These are phyloP conservation scores for Meriones unguiculatus DNA, from an alignment of 2,113 vertebrate species.

Conservation along the genomic window DNA sequence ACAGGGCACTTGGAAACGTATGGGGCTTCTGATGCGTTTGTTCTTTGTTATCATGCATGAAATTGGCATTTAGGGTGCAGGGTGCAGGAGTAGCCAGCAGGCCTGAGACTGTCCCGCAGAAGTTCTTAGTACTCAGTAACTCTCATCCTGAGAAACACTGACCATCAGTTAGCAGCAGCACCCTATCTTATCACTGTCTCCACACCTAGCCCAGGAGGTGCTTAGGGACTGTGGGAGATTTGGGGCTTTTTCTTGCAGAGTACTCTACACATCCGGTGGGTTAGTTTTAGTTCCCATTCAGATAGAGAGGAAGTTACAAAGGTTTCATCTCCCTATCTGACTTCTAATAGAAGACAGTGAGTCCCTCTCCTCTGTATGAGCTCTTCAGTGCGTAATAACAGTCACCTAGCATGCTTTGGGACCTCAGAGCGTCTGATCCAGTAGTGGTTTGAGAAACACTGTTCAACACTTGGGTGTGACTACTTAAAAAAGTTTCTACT, in stretches of 20 bases:
- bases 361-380: background rate
- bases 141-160: background rate
- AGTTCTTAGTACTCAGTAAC: background rate
- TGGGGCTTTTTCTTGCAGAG: background rate
- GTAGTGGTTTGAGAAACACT: constrained; percentile 43
- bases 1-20: constrained; percentile 1
- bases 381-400: background rate
- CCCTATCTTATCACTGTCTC: background rate
- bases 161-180: background rate
- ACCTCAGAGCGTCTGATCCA: background rate
- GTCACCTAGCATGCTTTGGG: background rate
- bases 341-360: background rate
- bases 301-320: background rate
- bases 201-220: background rate
- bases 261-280: background rate
- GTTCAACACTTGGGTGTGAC: background rate
- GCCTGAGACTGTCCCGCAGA: background rate
- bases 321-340: background rate
- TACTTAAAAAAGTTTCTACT: background rate
- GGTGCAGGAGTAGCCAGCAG: background rate
- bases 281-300: constrained; percentile 12
- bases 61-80: background rate
- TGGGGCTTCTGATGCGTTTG: background rate
- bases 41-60: background rate
- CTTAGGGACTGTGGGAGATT: constrained; percentile 2